Evolutionary conservation across 2,888 invertebrate species (phyloP).

Genomic region (Pristionchus exspectatus): DNA sequence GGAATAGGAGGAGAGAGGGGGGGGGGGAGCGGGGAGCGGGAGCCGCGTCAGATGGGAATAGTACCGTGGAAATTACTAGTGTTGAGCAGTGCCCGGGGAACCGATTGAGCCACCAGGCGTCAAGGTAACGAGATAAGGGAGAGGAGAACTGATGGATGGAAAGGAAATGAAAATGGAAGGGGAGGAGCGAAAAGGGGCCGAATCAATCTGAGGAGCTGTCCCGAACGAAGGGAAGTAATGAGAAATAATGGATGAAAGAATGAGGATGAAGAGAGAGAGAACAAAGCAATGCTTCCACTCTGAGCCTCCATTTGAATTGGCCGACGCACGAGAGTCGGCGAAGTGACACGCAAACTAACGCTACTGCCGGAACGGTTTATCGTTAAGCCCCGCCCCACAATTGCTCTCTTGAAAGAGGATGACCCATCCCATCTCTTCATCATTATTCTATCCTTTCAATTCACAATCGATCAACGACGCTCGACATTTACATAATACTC

Average conservation of each 20-base stretch:
- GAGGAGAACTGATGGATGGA: neutral
- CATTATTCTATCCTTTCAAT: neutral
- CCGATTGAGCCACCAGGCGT: neutral
- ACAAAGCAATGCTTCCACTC: neutral
- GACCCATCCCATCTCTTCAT: neutral
- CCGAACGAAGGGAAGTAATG: conserved; percentile 24
- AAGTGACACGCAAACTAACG: neutral
- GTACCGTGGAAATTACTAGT: neutral
- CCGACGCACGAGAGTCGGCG: neutral
- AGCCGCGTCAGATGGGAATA: neutral
- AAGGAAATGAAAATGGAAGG: neutral
- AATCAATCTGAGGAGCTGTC: conserved; percentile 28
- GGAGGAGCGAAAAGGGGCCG: neutral
- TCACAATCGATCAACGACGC: neutral
- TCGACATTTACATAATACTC: conserved; percentile 23
- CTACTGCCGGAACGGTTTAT: neutral
- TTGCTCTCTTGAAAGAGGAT: neutral
- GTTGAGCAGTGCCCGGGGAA: neutral
- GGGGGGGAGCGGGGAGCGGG: neutral
- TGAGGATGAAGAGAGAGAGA: neutral
- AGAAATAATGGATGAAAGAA: conserved; percentile 4
- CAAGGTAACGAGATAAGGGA: conserved; percentile 24
- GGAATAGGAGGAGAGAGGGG: neutral
- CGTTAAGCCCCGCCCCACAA: neutral
- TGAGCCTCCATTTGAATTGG: conserved; percentile 1